Conservation (phyloP, 2,888 invertebrate species). For the Hymenopus coronatus region DNA sequence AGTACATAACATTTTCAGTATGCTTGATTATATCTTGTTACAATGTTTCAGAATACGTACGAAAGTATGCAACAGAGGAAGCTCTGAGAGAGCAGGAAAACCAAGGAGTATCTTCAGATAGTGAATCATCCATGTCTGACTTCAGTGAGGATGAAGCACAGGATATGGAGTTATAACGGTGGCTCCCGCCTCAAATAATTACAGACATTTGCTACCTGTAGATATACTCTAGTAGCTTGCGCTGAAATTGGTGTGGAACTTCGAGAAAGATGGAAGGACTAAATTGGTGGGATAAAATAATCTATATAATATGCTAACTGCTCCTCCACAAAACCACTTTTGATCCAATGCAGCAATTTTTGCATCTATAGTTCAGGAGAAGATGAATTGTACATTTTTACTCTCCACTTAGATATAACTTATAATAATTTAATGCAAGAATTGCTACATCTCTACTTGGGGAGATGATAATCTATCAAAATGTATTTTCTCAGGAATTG, state of each 20-base stretch:
- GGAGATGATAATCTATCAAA: no score
- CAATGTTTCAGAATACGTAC: slow-evolving; percentile 75
- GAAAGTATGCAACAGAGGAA: slow-evolving; percentile 97
- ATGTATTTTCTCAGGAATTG: no score
- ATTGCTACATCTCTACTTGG: no score
- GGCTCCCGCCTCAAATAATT: slow-evolving; percentile 10
- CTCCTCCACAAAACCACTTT: background rate
- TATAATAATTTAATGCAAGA: no score
- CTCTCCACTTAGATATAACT: no score
- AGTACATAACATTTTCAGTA: background rate
- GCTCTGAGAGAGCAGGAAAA: slow-evolving; percentile 88
- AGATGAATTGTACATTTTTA: background rate
- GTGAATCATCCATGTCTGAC: slow-evolving; percentile 97
- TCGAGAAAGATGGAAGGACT: background rate
- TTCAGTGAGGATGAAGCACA: slow-evolving; percentile 45
- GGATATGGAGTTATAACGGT: slow-evolving; percentile 30
- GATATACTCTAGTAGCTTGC: slow-evolving; percentile 11
- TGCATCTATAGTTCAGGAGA: background rate
- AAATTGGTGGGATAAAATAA: background rate
- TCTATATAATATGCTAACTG: background rate
- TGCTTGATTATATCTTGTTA: background rate
- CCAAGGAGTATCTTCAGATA: slow-evolving; percentile 75
- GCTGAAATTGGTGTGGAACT: background rate
- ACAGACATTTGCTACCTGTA: slow-evolving; percentile 7
- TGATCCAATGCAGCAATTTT: background rate